Conservation (phyloP, 2,888 invertebrate species). For the Xylota segnis region DNA sequence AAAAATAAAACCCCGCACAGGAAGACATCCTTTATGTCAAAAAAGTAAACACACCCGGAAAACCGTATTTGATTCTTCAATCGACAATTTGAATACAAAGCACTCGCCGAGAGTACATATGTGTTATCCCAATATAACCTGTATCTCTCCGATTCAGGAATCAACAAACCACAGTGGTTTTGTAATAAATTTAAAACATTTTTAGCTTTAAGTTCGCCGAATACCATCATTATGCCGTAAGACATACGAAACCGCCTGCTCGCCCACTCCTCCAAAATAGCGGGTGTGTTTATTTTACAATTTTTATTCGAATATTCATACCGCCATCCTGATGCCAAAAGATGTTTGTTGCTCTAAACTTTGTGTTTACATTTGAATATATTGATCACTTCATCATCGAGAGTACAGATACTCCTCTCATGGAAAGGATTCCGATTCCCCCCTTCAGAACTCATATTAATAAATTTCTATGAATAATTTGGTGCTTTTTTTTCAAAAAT, state of each 20-base stretch:
- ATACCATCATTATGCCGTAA: background rate
- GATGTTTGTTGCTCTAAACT: constrained; percentile 43
- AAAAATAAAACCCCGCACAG: too few species aligned
- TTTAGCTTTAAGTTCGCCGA: constrained; percentile 15
- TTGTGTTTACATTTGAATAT: constrained; percentile 63
- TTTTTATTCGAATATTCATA: constrained; percentile 53
- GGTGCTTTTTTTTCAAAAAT: background rate
- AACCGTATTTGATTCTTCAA: background rate
- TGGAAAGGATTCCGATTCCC: background rate
- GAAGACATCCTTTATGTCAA: too few species aligned
- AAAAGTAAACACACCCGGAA: background rate
- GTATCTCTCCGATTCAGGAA: background rate
- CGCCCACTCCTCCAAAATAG: background rate
- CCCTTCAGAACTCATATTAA: background rate
- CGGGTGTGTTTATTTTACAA: constrained; percentile 47
- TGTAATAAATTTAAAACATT: constrained; percentile 20
- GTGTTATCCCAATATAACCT: background rate
- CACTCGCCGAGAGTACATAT: background rate
- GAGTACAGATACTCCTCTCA: constrained; percentile 3
- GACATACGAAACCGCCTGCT: constrained; percentile 14
- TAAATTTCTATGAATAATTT: constrained; percentile 32
- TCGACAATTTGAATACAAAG: background rate
- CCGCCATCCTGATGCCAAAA: constrained; percentile 17
- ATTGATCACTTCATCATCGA: constrained; percentile 59
- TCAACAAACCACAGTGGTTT: constrained; percentile 5